Conservation (phyloP, 2,888 invertebrate genomes). For the Phyllotreta cruciferae region DNA sequence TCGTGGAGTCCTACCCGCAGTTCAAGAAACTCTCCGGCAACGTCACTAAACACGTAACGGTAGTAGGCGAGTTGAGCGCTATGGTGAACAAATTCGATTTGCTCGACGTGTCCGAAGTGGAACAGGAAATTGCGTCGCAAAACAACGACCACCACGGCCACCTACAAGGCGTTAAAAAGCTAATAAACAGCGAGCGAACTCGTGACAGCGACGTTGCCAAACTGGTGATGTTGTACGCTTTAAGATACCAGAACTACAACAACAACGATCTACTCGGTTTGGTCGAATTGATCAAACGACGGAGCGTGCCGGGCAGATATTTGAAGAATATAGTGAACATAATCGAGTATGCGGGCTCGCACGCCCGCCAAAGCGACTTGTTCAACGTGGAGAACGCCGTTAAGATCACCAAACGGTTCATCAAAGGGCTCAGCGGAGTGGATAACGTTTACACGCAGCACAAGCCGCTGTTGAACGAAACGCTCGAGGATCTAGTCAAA, state of each 20-base stretch:
- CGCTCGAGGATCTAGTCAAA: conserved; percentile 88
- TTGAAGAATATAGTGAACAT: conserved; percentile 68
- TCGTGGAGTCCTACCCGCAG: conserved; percentile 97
- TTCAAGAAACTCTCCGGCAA: conserved; percentile 97
- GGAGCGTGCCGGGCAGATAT: conserved; percentile 72
- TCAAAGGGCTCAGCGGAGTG: conserved; percentile 91
- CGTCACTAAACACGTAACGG: conserved; percentile 95
- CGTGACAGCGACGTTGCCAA: conserved; percentile 83
- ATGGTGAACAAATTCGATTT: conserved; percentile 79
- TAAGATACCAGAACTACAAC: conserved; percentile 91
- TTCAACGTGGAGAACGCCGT: conserved; percentile 83
- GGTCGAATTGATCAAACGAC: conserved; percentile 73
- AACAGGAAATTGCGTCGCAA: conserved; percentile 93
- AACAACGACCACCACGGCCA: conserved; percentile 80
- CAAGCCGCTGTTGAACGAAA: conserved; percentile 88
- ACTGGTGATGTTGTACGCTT: conserved; percentile 89
- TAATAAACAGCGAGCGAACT: conserved; percentile 75
- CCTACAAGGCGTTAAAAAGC: conserved; percentile 76
- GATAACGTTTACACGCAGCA: conserved; percentile 99
- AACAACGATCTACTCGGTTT: conserved; percentile 83
- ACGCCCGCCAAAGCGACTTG: conserved; percentile 81
- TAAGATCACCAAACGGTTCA: conserved; percentile 89
- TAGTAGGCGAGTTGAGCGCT: conserved; percentile 93
- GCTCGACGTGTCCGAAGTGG: conserved; percentile 90
- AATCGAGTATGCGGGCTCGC: conserved; percentile 85